Conservation (phyloP, 2,888 invertebrate genomes). For the Tenthredo distinguenda region DNA sequence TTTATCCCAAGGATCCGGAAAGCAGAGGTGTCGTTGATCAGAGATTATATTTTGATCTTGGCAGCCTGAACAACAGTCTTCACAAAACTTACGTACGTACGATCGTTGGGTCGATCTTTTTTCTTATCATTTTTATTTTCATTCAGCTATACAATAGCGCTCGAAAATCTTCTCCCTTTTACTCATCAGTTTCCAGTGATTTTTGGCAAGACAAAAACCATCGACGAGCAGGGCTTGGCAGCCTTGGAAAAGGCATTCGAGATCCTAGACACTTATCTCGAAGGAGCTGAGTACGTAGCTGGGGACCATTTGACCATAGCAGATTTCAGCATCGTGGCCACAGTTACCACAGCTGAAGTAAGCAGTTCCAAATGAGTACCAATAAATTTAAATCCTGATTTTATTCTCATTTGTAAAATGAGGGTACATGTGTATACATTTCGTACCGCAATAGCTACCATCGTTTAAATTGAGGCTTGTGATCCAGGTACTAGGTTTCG, state of each 20-base stretch:
- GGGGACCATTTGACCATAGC: slow-evolving; percentile 86
- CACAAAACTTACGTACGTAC: slow-evolving; percentile 86
- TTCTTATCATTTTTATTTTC: not conserved
- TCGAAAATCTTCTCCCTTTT: not conserved
- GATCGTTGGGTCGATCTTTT: not conserved
- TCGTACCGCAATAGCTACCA: not conserved
- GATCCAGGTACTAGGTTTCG: slow-evolving; percentile 80
- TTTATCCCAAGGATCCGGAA: slow-evolving; percentile 89
- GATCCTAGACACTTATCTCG: slow-evolving; percentile 81
- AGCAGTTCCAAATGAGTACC: slow-evolving; percentile 51
- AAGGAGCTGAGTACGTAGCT: slow-evolving; percentile 83
- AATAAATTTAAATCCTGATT: slow-evolving; percentile 45
- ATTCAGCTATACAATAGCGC: not conserved
- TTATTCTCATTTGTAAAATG: not conserved
- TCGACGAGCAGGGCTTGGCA: slow-evolving; percentile 70
- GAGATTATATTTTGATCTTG: slow-evolving; percentile 89
- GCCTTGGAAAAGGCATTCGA: slow-evolving; percentile 82
- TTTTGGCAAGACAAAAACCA: slow-evolving; percentile 75
- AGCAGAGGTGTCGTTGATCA: slow-evolving; percentile 89
- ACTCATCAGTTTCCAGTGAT: slow-evolving; percentile 83
- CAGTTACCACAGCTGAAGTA: slow-evolving; percentile 81
- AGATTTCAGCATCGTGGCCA: slow-evolving; percentile 83
- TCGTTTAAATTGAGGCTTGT: not conserved
- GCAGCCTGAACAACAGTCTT: slow-evolving; percentile 86
- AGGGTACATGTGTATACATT: not conserved